Evolutionary conservation across 2,888 invertebrate species (phyloP), one percentile per base, ranked within the genome.

Genomic region (Sicus ferrugineus): DNA sequence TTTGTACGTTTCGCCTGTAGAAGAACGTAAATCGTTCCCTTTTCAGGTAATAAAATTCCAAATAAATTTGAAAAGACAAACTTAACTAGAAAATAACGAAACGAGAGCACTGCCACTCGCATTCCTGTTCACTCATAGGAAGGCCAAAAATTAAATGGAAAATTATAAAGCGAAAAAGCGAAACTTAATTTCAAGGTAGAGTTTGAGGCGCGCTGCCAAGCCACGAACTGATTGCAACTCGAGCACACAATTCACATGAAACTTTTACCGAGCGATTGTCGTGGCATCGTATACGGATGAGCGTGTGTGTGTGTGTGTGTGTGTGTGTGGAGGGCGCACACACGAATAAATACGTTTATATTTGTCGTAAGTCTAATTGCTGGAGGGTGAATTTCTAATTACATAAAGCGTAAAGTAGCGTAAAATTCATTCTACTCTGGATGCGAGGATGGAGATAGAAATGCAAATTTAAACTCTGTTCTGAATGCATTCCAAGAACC

Each of bases 181-280:
- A 58, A 58, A 67, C 58, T 38, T 54, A 6, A 65, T 65, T 65
- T 52, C 23, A 52, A 34, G 65, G 52, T 54, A 54, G 52, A 52
- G 65, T 65, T 65, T 67, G 26, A 58, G 67, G 67, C 56, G 56
- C 46, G 46, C 26, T 30, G 56, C 26, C 58, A 76, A 79, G 77
- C 77, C 75, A 71, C 75, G 77, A 74, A 77, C 75, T 78, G 75
- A 75, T 69, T 75, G 72, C 75, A 69, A 73, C 79, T 76, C 74
- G 73, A 73, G 79, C 75, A 77, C 77, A 77, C 76, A 76, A 73
- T 77, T 78, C 73, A 76, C 78, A 79, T 78, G 76, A 74, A 78
- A 78, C 76, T 78, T 79, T 73, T 72, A 23, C 28, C 34, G 50
- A 30, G 21, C 11, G n/a, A 23, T 7, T 21, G 52, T 3, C 21